Conservation (phyloP, 2,113 vertebrate species). For the Spermophilus dauricus region DNA sequence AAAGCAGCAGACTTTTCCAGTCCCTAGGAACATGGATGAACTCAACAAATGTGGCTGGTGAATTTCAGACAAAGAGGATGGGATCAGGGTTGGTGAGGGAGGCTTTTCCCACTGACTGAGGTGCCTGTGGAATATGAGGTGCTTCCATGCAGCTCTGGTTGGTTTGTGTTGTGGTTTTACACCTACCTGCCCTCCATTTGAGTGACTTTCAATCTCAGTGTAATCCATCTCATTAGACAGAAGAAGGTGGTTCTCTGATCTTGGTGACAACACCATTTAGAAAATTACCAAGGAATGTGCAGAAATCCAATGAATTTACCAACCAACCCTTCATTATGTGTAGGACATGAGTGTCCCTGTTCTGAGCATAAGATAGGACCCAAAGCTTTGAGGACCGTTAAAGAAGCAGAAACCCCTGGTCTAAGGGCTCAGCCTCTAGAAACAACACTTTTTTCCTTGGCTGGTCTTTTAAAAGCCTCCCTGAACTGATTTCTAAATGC, state of each 20-base stretch:
- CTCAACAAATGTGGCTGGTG: neutral
- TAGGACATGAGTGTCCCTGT: no score
- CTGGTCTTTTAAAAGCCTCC: neutral
- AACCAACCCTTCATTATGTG: rapidly evolving
- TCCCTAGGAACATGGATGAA: neutral
- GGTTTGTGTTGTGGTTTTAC: no score
- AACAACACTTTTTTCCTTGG: neutral
- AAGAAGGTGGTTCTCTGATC: neutral
- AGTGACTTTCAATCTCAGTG: neutral
- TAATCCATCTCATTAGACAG: neutral
- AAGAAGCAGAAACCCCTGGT: no score
- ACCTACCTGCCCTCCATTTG: no score
- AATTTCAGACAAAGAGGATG: neutral
- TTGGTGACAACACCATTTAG: neutral
- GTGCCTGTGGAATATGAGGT: no score
- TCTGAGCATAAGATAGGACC: neutral
- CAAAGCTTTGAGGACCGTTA: neutral
- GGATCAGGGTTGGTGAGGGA: neutral
- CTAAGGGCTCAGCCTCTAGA: neutral
- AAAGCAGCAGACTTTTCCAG: neutral
- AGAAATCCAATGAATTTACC: neutral
- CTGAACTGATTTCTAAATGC: neutral
- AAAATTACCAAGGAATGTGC: neutral
- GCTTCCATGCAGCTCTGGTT: rapidly evolving
- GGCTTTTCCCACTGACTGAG: neutral